phyloP scores from a whole-genome alignment of 1,140 invertebrate species.

The Sinella curviseta region DNA sequence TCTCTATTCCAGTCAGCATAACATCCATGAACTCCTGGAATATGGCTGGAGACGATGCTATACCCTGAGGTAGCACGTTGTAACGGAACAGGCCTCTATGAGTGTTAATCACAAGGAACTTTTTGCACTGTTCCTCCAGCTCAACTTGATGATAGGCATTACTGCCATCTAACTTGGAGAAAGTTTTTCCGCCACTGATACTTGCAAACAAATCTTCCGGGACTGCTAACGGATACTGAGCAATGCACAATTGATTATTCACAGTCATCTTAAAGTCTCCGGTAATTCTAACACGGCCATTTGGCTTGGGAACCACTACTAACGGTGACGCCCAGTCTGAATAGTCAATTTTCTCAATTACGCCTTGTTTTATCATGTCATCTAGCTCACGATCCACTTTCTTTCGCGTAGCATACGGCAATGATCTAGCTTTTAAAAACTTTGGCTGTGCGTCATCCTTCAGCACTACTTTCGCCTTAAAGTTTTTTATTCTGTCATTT shows the following conservation, averaged over 20 bases:
- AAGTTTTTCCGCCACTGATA: too few species aligned
- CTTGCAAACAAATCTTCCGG: too few species aligned
- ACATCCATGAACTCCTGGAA: too few species aligned
- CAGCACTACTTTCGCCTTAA: background rate
- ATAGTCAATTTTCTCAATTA: constrained; percentile 32
- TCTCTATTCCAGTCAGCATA: constrained; percentile 52
- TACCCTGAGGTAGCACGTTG: constrained; percentile 48
- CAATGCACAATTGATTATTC: too few species aligned
- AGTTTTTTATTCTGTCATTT: constrained; percentile 17
- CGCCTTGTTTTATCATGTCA: background rate
- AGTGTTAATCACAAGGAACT: too few species aligned
- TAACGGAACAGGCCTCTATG: constrained; percentile 52
- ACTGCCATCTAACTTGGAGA: constrained; percentile 52
- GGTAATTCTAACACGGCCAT: too few species aligned
- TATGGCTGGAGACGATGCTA: constrained; percentile 55
- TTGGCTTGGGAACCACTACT: constrained; percentile 54
- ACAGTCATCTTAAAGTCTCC: too few species aligned
- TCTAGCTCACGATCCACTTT: constrained; percentile 8
- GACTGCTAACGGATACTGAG: too few species aligned
- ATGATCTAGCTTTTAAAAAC: too few species aligned
- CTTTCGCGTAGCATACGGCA: too few species aligned
- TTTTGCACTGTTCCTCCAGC: too few species aligned
- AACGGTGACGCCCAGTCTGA: constrained; percentile 56
- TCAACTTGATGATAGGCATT: constrained; percentile 51
- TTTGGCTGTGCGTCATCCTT: too few species aligned